Percentiles rank a stretch among this genome's conserved stretches.
Evolutionary conservation across 1,140 invertebrate species (phyloP).

Genomic region (Sarcophaga peregrina): DNA sequence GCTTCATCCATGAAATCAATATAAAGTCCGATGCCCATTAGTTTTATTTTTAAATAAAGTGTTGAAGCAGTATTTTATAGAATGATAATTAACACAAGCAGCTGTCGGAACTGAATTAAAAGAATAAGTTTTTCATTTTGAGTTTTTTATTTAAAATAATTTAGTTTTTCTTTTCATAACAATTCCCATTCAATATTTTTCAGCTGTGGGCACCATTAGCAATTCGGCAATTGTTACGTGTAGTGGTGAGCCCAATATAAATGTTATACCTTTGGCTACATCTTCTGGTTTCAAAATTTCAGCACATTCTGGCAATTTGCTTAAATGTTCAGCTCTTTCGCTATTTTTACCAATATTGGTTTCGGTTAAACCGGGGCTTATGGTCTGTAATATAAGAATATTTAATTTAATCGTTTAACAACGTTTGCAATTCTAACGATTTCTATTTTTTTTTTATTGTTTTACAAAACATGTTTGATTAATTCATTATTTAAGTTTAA

Average conservation of each 20-base stretch:
- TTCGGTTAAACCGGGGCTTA: conserved; percentile 71
- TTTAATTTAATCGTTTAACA: neutral
- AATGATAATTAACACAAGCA: too few species aligned
- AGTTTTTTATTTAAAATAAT: neutral
- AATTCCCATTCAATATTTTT: conserved; percentile 44
- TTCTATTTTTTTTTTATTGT: neutral
- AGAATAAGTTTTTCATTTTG: neutral
- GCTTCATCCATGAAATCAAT: too few species aligned
- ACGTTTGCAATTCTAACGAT: neutral
- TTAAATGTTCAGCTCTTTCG: conserved; percentile 3
- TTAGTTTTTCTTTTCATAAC: neutral
- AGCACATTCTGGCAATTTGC: conserved; percentile 26
- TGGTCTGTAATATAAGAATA: conserved; percentile 59
- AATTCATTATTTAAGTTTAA: neutral
- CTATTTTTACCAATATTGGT: conserved; percentile 61
- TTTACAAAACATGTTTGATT: neutral
- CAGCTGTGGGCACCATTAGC: conserved; percentile 45
- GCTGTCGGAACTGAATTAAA: too few species aligned
- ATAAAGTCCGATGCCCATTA: too few species aligned
- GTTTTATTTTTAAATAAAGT: too few species aligned
- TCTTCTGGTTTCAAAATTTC: conserved; percentile 45
- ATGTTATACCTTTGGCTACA: conserved; percentile 45
- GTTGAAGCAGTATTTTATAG: too few species aligned
- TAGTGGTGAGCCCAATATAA: conserved; percentile 46
- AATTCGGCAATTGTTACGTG: conserved; percentile 47